phyloP scores from a whole-genome alignment of 2,113 vertebrate genomes.

The Arizona elegans region DNA sequence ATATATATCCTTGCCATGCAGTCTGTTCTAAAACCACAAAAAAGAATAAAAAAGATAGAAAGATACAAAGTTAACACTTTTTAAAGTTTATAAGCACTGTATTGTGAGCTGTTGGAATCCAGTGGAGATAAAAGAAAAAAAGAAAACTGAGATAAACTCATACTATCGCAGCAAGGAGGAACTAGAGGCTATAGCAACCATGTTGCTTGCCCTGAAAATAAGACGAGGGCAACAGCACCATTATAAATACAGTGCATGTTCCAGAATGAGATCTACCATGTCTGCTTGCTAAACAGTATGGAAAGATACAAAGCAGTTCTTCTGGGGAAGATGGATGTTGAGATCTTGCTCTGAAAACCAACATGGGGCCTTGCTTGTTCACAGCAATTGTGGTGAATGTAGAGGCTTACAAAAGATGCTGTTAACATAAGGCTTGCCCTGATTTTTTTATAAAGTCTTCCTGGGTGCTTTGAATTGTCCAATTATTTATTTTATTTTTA shows the following conservation, averaged over 20 bases:
- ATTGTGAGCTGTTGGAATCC: not conserved
- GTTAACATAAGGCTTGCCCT: not conserved
- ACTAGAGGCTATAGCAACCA: not conserved
- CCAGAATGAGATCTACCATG: constrained; percentile 13
- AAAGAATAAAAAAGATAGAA: not conserved
- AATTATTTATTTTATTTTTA: not conserved
- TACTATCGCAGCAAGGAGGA: not conserved
- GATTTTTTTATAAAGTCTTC: not conserved
- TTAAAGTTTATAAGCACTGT: not conserved
- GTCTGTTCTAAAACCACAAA: not conserved
- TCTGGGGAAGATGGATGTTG: not conserved
- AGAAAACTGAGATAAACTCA: not conserved
- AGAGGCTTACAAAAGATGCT: not conserved
- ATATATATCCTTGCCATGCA: not conserved
- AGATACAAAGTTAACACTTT: not conserved
- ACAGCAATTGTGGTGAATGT: not conserved
- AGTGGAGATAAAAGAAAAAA: not conserved
- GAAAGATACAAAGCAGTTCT: constrained; percentile 41
- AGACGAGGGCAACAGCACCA: not conserved
- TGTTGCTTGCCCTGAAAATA: not conserved
- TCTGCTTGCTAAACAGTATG: constrained; percentile 59
- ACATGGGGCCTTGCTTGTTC: not conserved
- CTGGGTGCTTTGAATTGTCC: not conserved
- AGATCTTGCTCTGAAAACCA: not conserved
- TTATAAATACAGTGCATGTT: not conserved